phyloP scores from a whole-genome alignment of 2,888 invertebrate genomes.

The Elmis aenea region DNA sequence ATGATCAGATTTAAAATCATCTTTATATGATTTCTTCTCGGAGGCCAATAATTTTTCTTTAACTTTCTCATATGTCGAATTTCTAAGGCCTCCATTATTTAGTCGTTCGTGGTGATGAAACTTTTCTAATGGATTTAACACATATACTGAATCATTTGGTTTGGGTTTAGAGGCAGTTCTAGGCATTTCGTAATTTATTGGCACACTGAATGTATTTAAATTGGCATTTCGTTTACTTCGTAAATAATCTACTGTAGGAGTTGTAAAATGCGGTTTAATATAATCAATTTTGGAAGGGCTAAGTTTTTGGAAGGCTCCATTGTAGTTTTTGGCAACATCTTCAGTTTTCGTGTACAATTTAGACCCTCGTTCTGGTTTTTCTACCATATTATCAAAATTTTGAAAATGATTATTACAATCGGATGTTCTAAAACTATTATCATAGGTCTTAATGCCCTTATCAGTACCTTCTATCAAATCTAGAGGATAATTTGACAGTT shows the following conservation, averaged over 20 bases:
- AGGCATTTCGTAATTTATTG: neutral
- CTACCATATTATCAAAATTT: conserved; percentile 22
- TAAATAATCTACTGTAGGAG: too few species aligned
- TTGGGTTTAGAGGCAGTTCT: neutral
- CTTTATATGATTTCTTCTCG: neutral
- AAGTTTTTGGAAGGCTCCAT: conserved; percentile 11
- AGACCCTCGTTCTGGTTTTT: conserved; percentile 18
- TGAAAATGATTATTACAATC: conserved; percentile 17
- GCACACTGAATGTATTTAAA: neutral
- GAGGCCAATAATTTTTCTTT: too few species aligned
- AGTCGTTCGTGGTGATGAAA: neutral
- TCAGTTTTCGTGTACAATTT: conserved; percentile 16
- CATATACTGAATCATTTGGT: neutral
- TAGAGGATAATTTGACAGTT: conserved; percentile 22
- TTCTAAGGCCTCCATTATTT: neutral
- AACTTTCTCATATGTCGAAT: neutral
- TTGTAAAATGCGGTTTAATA: too few species aligned
- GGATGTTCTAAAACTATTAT: conserved; percentile 23
- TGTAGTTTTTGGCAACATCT: conserved; percentile 6
- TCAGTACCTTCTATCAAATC: conserved; percentile 29
- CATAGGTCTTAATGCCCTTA: conserved; percentile 34
- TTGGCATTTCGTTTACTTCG: too few species aligned
- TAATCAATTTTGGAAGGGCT: too few species aligned
- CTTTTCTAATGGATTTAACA: too few species aligned
- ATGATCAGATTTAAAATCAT: neutral